Conservation (phyloP, 2,888 invertebrate genomes). For the Kryphioiulus occultus region DNA sequence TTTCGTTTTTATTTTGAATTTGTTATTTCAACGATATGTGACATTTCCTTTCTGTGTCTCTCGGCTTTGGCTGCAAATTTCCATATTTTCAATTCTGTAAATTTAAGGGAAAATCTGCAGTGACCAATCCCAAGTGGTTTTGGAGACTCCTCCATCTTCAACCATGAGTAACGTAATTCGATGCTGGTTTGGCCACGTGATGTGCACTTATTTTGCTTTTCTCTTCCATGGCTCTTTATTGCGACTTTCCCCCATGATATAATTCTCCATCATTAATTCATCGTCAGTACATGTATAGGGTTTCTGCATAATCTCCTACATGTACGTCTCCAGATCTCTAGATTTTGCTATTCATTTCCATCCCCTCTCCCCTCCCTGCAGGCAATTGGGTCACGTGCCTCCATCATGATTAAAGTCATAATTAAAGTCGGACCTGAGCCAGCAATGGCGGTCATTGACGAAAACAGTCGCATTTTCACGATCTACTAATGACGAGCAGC, state of each 20-base stretch:
- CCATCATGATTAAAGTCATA: conserved; percentile 24
- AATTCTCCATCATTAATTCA: conserved; percentile 16
- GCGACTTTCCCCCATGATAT: background rate
- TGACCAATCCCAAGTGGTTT: no score
- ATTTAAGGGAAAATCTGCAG: no score
- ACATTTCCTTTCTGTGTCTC: no score
- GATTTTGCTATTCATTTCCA: conserved; percentile 9
- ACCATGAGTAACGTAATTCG: no score
- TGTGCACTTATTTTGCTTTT: no score
- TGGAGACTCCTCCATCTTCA: no score
- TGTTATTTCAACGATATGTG: no score
- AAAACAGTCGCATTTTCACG: background rate
- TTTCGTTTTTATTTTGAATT: no score
- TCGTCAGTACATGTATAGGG: background rate
- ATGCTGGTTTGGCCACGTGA: no score
- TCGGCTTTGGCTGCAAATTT: no score
- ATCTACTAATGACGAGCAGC: background rate
- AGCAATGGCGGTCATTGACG: background rate
- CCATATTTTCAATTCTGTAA: no score
- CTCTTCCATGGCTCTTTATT: background rate
- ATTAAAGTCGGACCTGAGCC: conserved; percentile 3
- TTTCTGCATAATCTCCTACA: background rate
- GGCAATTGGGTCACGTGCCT: conserved; percentile 23
- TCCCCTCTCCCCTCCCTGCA: background rate
- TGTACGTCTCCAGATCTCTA: background rate